Percentiles rank a stretch among this genome's conserved stretches.
phyloP scores from a whole-genome alignment of 2,113 vertebrate genomes.

The Paralichthys olivaceus region DNA sequence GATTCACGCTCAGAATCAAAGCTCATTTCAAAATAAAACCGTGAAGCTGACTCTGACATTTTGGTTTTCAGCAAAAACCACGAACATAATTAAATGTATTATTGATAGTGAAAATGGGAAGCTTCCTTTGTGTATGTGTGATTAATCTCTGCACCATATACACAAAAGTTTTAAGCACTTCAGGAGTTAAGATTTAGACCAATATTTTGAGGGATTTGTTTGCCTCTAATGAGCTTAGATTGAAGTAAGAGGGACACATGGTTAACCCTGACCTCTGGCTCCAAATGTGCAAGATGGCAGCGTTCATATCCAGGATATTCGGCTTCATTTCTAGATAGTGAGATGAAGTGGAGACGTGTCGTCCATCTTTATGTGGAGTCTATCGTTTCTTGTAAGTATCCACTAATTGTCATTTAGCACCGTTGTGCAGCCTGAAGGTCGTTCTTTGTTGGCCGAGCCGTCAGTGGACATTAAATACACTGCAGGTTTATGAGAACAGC shows the following conservation, averaged over 20 bases:
- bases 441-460: constrained; percentile 14
- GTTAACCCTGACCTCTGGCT: too few relatives aligned
- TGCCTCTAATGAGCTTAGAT: too few relatives aligned
- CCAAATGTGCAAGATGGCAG: too few relatives aligned
- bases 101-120: constrained; percentile 24
- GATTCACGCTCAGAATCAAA: constrained; percentile 33
- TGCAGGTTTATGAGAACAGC: constrained; percentile 27
- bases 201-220: too few relatives aligned
- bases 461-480: constrained; percentile 22
- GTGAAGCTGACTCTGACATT: constrained; percentile 5
- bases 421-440: constrained; percentile 2
- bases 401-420: constrained; percentile 7
- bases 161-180: too few relatives aligned
- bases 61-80: constrained; percentile 1
- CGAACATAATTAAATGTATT: constrained; percentile 1
- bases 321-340: too few relatives aligned
- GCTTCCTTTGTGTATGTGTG: background rate
- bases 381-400: background rate
- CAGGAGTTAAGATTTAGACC: too few relatives aligned
- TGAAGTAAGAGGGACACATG: too few relatives aligned
- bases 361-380: too few relatives aligned
- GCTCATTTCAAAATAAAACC: constrained; percentile 38
- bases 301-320: too few relatives aligned
- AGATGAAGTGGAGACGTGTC: background rate
- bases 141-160: background rate